A percentile compares a stretch with the other conserved stretches of the same genome.
These are phyloP conservation scores for Trochalopteron elliotii DNA, from an alignment of 2,113 vertebrate species.

Conservation along the genomic window DNA sequence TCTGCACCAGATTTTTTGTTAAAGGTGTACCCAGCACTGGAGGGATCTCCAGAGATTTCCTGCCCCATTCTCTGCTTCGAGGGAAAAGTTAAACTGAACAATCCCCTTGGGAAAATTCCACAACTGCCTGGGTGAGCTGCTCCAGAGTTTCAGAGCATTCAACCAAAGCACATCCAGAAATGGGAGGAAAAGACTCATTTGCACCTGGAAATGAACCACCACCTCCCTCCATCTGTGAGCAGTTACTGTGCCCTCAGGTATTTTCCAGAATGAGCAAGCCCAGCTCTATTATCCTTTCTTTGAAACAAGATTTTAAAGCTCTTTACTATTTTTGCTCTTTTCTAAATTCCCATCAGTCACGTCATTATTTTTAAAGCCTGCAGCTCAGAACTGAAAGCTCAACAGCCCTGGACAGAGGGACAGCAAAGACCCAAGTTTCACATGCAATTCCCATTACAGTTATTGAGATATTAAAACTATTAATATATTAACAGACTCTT, in stretches of 20 bases:
- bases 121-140: not conserved
- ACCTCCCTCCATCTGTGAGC: not conserved
- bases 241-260: not conserved
- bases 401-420: not conserved
- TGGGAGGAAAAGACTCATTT: not conserved
- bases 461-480: not conserved
- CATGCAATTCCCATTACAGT: not conserved
- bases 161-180: not conserved
- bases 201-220: not conserved
- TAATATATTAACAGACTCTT: not conserved
- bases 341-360: not conserved
- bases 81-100: not conserved
- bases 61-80: not conserved
- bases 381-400: not conserved
- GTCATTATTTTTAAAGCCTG: not conserved
- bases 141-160: not conserved
- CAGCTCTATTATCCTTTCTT: not conserved
- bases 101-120: not conserved
- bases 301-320: not conserved
- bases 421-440: not conserved
- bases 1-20: not conserved
- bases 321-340: not conserved
- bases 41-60: not conserved
- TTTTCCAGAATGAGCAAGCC: not conserved
- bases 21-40: accelerated